phyloP scores from a whole-genome alignment of 2,888 invertebrate genomes.

The Alsophila aescularia region DNA sequence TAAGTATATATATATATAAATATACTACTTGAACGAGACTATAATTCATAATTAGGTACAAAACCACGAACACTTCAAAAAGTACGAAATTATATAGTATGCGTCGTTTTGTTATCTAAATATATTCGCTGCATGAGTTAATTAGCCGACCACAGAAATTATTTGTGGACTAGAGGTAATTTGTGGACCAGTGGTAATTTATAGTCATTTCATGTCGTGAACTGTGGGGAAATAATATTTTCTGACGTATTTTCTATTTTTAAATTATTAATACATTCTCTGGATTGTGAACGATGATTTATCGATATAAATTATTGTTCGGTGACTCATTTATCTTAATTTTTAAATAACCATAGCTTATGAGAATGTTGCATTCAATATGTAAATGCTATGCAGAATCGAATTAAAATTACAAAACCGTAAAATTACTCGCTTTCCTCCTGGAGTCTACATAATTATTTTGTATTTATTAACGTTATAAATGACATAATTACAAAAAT shows the following conservation, averaged over 20 bases:
- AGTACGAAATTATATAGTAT: too few relatives aligned
- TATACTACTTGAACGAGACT: too few relatives aligned
- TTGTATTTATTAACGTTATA: too few relatives aligned
- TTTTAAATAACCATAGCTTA: not conserved
- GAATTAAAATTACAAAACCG: too few relatives aligned
- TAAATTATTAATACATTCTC: conserved; percentile 19
- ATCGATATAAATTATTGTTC: conserved; percentile 12
- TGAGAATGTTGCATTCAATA: too few relatives aligned
- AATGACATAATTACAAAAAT: too few relatives aligned
- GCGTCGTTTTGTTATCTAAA: conserved; percentile 43
- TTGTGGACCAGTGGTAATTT: conserved; percentile 48
- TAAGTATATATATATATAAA: too few relatives aligned
- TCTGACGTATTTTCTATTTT: conserved; percentile 42
- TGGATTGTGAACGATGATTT: conserved; percentile 26
- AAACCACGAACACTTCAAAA: too few relatives aligned
- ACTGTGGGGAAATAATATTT: conserved; percentile 41
- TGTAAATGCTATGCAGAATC: too few relatives aligned
- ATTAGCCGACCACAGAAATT: conserved; percentile 49
- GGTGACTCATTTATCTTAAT: conserved; percentile 2
- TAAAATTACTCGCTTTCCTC: too few relatives aligned
- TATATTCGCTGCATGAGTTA: conserved; percentile 52
- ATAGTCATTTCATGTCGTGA: conserved; percentile 46
- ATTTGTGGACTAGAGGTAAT: conserved; percentile 51
- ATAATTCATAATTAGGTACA: too few relatives aligned
- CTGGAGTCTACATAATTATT: too few relatives aligned